Evolutionary conservation across 2,888 invertebrate species (phyloP).

Genomic region (Ophion obscuratus): DNA sequence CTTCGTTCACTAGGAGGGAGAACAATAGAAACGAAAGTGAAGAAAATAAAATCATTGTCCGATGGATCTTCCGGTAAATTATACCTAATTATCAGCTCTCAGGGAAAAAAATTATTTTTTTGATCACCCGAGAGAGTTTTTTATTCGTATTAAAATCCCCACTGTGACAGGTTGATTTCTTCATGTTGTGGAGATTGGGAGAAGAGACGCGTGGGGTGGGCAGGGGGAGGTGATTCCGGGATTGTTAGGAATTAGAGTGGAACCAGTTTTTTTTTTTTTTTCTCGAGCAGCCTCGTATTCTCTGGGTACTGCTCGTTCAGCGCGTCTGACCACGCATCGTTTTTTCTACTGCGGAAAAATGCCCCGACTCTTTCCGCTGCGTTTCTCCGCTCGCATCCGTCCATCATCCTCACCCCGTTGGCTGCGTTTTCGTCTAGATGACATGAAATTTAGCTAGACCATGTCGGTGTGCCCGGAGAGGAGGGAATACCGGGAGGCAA

Average conservation of each 20-base stretch:
- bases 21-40: neutral
- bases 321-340: constrained; percentile 57
- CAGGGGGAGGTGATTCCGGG: constrained; percentile 1
- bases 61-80: neutral
- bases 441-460: constrained; percentile 50
- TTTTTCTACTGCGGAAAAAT: constrained; percentile 49
- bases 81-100: constrained; percentile 29
- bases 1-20: neutral
- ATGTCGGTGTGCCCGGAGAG: neutral
- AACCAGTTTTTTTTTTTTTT: constrained; percentile 32
- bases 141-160: constrained; percentile 77
- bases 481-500: constrained; percentile 35
- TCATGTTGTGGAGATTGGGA: constrained; percentile 73
- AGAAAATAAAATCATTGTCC: neutral
- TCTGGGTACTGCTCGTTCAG: constrained; percentile 25
- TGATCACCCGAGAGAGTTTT: constrained; percentile 33
- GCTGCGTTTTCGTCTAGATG: constrained; percentile 37
- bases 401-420: constrained; percentile 22
- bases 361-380: constrained; percentile 21
- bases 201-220: constrained; percentile 45
- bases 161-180: constrained; percentile 77
- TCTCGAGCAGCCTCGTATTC: constrained; percentile 30
- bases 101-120: constrained; percentile 31
- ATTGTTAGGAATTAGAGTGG: constrained; percentile 46
- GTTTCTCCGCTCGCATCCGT: constrained; percentile 1